phyloP scores from a whole-genome alignment of 2,113 vertebrate species.

The Reinhardtius hippoglossoides region DNA sequence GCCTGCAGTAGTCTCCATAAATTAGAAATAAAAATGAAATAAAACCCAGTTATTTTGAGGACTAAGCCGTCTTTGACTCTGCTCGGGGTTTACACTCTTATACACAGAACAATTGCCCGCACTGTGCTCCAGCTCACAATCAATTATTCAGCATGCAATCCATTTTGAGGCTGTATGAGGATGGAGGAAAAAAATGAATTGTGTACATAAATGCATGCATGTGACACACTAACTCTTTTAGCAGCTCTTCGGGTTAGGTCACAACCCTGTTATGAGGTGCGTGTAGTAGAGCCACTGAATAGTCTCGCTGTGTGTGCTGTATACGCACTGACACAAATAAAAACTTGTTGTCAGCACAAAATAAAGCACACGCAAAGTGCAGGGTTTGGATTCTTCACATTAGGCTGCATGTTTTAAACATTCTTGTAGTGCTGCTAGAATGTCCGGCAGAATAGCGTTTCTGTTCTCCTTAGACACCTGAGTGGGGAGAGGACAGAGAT shows the following conservation, averaged over 20 bases:
- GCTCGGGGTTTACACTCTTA: constrained; percentile 26
- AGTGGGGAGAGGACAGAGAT: constrained; percentile 29
- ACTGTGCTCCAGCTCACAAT: constrained; percentile 53
- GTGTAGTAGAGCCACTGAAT: constrained; percentile 6
- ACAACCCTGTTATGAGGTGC: constrained; percentile 4
- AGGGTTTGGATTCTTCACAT: background rate
- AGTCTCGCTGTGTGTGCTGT: constrained; percentile 3
- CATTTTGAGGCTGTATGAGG: constrained; percentile 53
- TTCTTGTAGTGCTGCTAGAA: constrained; percentile 84
- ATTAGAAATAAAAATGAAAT: background rate
- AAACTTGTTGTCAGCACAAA: constrained; percentile 38
- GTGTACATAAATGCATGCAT: constrained; percentile 67
- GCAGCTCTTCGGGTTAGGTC: constrained; percentile 36
- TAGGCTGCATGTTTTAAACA: constrained; percentile 73
- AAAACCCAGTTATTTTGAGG: constrained; percentile 1
- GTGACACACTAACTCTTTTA: constrained; percentile 54
- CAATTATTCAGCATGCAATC: constrained; percentile 73
- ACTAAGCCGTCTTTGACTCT: background rate
- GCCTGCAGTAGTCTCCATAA: background rate
- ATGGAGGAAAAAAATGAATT: constrained; percentile 33
- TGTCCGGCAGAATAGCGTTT: constrained; percentile 85
- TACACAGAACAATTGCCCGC: constrained; percentile 43
- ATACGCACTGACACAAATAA: constrained; percentile 24
- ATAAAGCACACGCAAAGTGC: constrained; percentile 7
- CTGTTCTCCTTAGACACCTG: constrained; percentile 95